phyloP scores from a whole-genome alignment of 2,888 invertebrate species.

The Hipparchia sbordonii region DNA sequence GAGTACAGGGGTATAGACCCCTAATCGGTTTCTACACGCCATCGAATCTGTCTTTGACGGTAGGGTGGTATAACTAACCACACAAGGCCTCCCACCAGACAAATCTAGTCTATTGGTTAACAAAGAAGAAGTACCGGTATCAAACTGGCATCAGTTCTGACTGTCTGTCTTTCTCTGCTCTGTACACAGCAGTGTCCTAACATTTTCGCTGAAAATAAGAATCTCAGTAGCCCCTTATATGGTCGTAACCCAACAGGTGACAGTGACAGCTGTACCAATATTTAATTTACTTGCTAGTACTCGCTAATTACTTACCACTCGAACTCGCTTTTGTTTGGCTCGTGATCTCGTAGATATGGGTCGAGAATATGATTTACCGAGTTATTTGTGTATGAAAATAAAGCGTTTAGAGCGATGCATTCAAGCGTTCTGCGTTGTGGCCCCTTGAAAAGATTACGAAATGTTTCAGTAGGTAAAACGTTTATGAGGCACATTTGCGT shows the following conservation, averaged over 20 bases:
- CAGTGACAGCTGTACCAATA: background rate
- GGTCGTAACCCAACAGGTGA: background rate
- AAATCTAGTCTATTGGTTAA: too few species aligned
- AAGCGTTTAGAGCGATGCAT: background rate
- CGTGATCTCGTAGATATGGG: background rate
- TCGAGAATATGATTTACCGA: constrained; percentile 4
- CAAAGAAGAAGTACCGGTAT: too few species aligned
- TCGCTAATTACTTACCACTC: background rate
- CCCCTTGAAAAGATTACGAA: background rate
- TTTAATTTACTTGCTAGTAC: background rate
- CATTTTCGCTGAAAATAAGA: too few species aligned
- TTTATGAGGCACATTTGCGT: background rate
- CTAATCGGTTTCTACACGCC: too few species aligned
- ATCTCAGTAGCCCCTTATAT: too few species aligned
- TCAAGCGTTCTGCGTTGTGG: background rate
- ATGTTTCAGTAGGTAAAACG: background rate
- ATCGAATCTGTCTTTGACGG: too few species aligned
- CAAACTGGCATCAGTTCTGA: too few species aligned
- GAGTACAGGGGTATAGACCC: too few species aligned
- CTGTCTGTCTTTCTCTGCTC: too few species aligned
- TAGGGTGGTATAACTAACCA: too few species aligned
- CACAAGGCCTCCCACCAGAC: too few species aligned
- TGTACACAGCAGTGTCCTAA: too few species aligned
- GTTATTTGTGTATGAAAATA: background rate
- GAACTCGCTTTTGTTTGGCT: background rate